phyloP scores from a whole-genome alignment of 2,797 vertebrate species.

The Onychomys leucogaster region DNA sequence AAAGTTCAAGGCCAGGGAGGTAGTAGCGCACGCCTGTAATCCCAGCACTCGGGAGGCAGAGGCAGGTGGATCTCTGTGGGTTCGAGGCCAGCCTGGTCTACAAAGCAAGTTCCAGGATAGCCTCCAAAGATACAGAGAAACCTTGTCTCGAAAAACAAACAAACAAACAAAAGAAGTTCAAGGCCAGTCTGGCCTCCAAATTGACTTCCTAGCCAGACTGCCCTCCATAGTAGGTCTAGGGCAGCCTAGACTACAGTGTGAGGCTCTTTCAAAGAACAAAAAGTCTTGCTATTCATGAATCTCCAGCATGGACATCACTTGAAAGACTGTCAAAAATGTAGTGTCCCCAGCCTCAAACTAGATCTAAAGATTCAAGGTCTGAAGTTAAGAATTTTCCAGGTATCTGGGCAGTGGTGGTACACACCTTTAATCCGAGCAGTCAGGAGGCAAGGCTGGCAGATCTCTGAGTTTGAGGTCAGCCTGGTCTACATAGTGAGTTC shows the following conservation, averaged over 20 bases:
- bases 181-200: neutral
- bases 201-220: neutral
- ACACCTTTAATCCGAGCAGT: neutral
- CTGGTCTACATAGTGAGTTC: no score
- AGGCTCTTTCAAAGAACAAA: neutral
- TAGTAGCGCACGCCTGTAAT: no score
- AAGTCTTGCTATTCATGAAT: neutral
- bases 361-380: neutral
- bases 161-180: no score
- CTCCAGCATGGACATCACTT: neutral
- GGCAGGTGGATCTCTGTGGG: no score
- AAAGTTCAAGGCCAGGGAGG: neutral
- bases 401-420: neutral
- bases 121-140: no score
- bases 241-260: neutral
- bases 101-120: no score
- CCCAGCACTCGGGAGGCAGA: no score
- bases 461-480: neutral
- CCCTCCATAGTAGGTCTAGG: no score
- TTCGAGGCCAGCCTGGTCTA: no score
- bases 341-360: neutral
- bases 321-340: neutral
- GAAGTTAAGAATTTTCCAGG: slow-evolving; percentile 2
- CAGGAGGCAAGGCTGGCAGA: neutral
- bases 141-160: no score